These are phyloP conservation scores for Apoda limacodes DNA, from an alignment of 2,888 invertebrate genomes.

Conservation along the genomic window DNA sequence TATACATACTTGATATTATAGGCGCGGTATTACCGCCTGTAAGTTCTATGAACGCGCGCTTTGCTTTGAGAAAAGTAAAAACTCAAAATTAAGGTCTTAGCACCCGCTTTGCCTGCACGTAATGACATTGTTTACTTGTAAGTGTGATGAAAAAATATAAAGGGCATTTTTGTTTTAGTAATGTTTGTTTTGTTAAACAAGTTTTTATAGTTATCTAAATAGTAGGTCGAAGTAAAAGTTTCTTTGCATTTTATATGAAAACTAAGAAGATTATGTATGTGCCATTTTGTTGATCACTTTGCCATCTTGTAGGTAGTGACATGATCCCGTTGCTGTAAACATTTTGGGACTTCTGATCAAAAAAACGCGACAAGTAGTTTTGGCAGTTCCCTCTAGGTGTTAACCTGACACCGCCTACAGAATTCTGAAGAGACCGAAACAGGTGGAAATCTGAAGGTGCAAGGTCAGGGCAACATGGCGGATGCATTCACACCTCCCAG, in stretches of 20 bases:
- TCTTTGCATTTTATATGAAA: neutral
- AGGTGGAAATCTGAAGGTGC: conserved; percentile 11
- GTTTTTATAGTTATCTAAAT: neutral
- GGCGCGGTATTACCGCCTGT: too few species aligned
- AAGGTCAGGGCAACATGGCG: conserved; percentile 3
- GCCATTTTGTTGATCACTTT: neutral
- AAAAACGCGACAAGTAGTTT: conserved; percentile 7
- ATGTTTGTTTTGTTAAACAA: too few species aligned
- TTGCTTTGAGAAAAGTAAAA: too few species aligned
- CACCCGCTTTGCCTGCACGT: too few species aligned
- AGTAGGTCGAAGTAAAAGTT: conserved; percentile 1
- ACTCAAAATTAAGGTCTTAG: too few species aligned
- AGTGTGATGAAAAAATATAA: too few species aligned
- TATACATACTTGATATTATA: too few species aligned
- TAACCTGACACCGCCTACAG: conserved; percentile 6
- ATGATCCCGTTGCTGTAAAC: conserved; percentile 1
- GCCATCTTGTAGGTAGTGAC: conserved; percentile 1
- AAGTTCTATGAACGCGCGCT: too few species aligned
- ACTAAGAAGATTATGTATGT: neutral
- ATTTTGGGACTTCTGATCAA: conserved; percentile 5
- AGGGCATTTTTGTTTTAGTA: too few species aligned
- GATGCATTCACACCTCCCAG: conserved; percentile 1
- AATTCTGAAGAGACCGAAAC: conserved; percentile 6
- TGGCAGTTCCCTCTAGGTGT: conserved; percentile 6
- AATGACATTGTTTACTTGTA: too few species aligned